Evolutionary conservation across 1,140 invertebrate species (phyloP), one percentile per base, ranked within the genome.

Genomic region (Glossosoma conforme): DNA sequence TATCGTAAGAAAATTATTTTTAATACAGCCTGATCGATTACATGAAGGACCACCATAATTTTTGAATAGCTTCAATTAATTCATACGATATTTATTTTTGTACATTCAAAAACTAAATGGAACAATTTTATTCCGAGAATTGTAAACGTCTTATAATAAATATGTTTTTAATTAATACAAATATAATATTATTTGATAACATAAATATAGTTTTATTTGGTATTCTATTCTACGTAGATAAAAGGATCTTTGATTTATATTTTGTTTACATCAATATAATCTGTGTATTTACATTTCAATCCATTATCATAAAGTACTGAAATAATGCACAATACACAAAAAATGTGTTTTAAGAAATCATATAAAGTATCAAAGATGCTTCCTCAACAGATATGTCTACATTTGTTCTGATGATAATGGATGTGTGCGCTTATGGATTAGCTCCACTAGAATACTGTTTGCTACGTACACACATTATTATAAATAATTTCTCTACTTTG

Each of bases 1-100:
- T 79, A 46, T 70, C 74, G 56, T 72, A 68, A 20, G 17, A 17
- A 10, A 33, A 33, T n/a, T n/a, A n/a, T n/a, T n/a, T n/a, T n/a
- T n/a, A n/a, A n/a, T n/a, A n/a, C n/a, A n/a, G n/a, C n/a, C n/a
- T n/a, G n/a, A n/a, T n/a, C n/a, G n/a, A n/a, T n/a, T n/a, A n/a
- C n/a, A n/a, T n/a, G n/a, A n/a, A n/a, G n/a, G n/a, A n/a, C n/a
- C n/a, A n/a, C n/a, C n/a, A n/a, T n/a, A n/a, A n/a, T n/a, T n/a
- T n/a, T n/a, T n/a, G n/a, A n/a, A n/a, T n/a, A n/a, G n/a, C n/a
- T n/a, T n/a, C n/a, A n/a, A n/a, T n/a, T n/a, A n/a, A n/a, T n/a
- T n/a, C n/a, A n/a, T n/a, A n/a, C n/a, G n/a, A n/a, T n/a, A n/a
- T 36, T 45, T 40, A 17, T 17, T 30, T 28, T 38, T 52, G 18